These are phyloP conservation scores for Monodelphis domestica DNA, from an alignment of 2,797 vertebrate species.

Conservation along the genomic window DNA sequence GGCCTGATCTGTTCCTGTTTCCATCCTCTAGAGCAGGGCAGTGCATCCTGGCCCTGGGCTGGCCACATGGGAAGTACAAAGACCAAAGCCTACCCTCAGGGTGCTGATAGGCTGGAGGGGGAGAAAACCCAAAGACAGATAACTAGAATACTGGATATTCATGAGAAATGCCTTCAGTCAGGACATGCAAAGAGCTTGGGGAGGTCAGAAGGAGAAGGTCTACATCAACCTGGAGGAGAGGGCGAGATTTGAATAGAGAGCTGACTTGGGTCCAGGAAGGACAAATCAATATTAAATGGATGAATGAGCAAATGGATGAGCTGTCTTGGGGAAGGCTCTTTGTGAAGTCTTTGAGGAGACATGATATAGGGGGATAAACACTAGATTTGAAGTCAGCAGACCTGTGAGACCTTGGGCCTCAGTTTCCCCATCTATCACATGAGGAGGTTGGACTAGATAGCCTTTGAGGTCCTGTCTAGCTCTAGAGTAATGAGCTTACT, in stretches of 20 bases:
- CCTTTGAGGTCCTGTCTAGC: background rate
- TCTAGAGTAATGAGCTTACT: background rate
- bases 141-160: too few relatives aligned
- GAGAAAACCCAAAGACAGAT: too few relatives aligned
- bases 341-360: background rate
- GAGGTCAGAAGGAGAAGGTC: too few relatives aligned
- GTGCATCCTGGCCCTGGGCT: background rate
- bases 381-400: background rate
- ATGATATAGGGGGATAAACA: background rate
- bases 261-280: too few relatives aligned
- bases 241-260: too few relatives aligned
- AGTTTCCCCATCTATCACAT: background rate
- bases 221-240: too few relatives aligned
- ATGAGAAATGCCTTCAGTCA: too few relatives aligned
- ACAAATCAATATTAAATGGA: too few relatives aligned
- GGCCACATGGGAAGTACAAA: background rate
- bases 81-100: background rate
- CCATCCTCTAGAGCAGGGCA: background rate
- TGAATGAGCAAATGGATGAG: too few relatives aligned
- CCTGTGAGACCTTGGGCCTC: background rate
- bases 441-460: background rate
- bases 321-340: too few relatives aligned
- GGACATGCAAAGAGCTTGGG: too few relatives aligned
- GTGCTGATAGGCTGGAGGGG: background rate
- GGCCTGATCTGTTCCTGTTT: background rate